Evolutionary conservation across 2,888 invertebrate genomes (phyloP), one percentile per base, ranked within the genome.

Genomic region (Ctena decussata): DNA sequence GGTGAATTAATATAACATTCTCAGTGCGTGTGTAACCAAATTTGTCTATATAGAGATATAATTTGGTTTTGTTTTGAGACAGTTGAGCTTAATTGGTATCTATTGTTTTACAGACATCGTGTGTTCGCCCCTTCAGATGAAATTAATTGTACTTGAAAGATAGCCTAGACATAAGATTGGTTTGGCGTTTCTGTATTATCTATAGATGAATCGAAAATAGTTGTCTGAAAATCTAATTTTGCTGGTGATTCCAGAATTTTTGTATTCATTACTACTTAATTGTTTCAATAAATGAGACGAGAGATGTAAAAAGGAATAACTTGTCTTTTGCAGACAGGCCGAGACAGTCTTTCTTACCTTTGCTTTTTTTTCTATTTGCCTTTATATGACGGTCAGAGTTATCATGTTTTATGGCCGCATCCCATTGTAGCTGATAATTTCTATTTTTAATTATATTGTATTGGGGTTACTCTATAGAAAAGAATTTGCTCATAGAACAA

Each of bases 121-220:
- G 21, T 35, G 5, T 35, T 53, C 24, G 2, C 65, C 24, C 15
- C 65, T 65, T 65, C 32, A 30, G 65, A 32, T 30, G 21, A 35
- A 35, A 65, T 65, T 65, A 65, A 65, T 65, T 65, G 65, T 18
- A 12, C 18, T 35, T 35, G 65, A 65, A 65, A 65, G 65, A 65
- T 65, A 15, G 65, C n/a, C 65, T 35, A 65, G 65, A 65, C 65
- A 65, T 32, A 35, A 65, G 35, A 65, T 65, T 65, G 24, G 24
- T 65, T 65, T 65, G 32, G 65, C 35, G 18, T 65, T 60, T 60
- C 27, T 30, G 60, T 27, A 30, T 27, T 60, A 60, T 60, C 60
- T 60, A 32, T 35, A 12, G 0, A 35, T 30, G 35, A 65, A 65
- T 65, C 35, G 35, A 30, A 1, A 35, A 65, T n/a, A 32, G 11